Base-by-base conservation (phyloP, 2,797 vertebrate species). In the Lindbergichthys nudifrons region DNA sequence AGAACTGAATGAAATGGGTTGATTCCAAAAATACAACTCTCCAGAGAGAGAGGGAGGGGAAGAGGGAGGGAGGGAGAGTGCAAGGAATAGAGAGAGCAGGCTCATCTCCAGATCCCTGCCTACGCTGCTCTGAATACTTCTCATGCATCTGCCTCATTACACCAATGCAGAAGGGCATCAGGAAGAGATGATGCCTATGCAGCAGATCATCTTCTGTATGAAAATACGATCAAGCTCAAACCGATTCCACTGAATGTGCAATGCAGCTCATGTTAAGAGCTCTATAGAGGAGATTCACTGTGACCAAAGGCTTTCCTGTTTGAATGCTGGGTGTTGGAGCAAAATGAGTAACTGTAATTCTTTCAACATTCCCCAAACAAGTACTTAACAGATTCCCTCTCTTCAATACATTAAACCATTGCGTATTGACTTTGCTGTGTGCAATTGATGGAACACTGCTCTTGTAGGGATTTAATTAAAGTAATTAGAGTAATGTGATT, bases 11-110 rank as follows among this genome's bases (percentile, higher is more conserved):
- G 79, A 92, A 92, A 88, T 88, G 84, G 76, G 89, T 67, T 84
- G 73, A 88, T 82, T 92, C 90, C 91, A 93, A 89, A 94, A 92
- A 93, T 92, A 93, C 65, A 80, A 81, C 65, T 67, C 84, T 81
- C 88, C 68, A 81, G 79, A 89, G 85, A 84, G 72, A 75, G 73
- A 65, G 41, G 51, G 42, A 65, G 56, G n/a, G 67, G 56, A 61
- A 42, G 65, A 23, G 65, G 7, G n/a, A n/a, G 62, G 43, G 66
- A 52, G 60, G 36, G 70, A 21, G 12, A 16, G 77, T 60, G 16
- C 67, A 43, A 69, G 54, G n/a, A 59, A 74, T 50, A 64, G 58
- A 69, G 43, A 70, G 73, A 75, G 75, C 30, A 0, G 81, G 69
- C 80, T 83, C 60, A 14, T 88, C 69, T 86, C 72, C 80, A 86